Evolutionary conservation across 2,113 vertebrate species (phyloP).

Genomic region (Crotalus tigris): DNA sequence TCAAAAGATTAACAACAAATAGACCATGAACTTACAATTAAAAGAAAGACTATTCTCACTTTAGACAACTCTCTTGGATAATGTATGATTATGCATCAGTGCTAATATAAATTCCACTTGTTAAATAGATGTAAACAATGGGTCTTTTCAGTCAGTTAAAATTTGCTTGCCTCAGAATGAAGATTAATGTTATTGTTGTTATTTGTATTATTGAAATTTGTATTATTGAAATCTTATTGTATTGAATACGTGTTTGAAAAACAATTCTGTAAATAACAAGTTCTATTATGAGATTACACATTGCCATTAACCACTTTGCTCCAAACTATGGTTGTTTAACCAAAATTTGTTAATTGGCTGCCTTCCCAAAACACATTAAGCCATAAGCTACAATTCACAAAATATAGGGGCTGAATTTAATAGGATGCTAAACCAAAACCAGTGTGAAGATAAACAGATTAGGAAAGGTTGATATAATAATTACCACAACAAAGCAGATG

Average conservation of each 20-base stretch:
- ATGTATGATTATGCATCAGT: neutral
- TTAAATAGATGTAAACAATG: neutral
- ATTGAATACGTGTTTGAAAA: neutral
- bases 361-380: neutral
- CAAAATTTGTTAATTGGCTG: neutral
- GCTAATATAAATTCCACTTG: neutral
- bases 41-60: neutral
- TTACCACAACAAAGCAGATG: neutral
- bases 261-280: neutral
- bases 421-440: neutral
- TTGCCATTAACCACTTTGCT: neutral
- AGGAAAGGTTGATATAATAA: neutral
- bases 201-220: neutral
- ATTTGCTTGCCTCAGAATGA: neutral
- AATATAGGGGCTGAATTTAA: neutral
- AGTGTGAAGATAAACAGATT: neutral
- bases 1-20: constrained; percentile 36
- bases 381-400: neutral
- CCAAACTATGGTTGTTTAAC: neutral
- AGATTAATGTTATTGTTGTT: neutral
- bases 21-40: neutral
- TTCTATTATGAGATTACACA: neutral
- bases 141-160: neutral
- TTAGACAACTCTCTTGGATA: constrained; percentile 1
- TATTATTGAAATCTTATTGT: neutral